A percentile compares a stretch with the other conserved stretches of the same genome.
Evolutionary conservation across 1,140 invertebrate species (phyloP).

Genomic region (Arion vulgaris): DNA sequence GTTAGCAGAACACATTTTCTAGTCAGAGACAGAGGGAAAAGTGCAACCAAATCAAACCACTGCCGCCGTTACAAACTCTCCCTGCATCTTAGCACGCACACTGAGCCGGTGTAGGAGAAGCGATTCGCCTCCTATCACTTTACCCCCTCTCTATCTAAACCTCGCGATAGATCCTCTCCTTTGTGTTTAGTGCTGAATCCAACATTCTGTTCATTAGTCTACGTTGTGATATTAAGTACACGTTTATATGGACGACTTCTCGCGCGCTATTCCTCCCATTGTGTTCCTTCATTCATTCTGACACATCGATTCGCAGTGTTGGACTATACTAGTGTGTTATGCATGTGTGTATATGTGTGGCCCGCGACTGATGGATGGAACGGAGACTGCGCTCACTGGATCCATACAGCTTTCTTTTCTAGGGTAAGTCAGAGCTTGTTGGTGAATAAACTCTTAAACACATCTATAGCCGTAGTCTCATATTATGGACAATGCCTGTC

Average conservation of each 20-base stretch:
- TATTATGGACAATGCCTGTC: too few relatives aligned
- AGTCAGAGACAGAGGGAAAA: too few relatives aligned
- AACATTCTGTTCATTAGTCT: background rate
- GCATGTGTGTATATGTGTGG: background rate
- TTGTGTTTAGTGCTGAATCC: slow-evolving; percentile 24
- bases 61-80: slow-evolving; percentile 2
- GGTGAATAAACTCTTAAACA: too few relatives aligned
- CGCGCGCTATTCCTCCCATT: background rate
- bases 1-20: too few relatives aligned
- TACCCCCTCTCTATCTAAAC: background rate
- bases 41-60: background rate
- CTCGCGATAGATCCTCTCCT: slow-evolving; percentile 25
- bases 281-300: background rate
- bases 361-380: slow-evolving; percentile 20
- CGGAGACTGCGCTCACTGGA: slow-evolving; percentile 14
- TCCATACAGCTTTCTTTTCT: slow-evolving; percentile 30
- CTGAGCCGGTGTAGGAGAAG: slow-evolving; percentile 25
- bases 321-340: background rate
- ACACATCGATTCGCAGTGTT: background rate
- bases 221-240: background rate
- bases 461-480: too few relatives aligned
- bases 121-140: background rate
- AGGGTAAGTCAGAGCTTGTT: slow-evolving; percentile 2
- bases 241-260: background rate
- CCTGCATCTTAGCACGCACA: slow-evolving; percentile 11